phyloP scores from a whole-genome alignment of 2,888 invertebrate genomes.

The Scaptomyza cyrtandrae region DNA sequence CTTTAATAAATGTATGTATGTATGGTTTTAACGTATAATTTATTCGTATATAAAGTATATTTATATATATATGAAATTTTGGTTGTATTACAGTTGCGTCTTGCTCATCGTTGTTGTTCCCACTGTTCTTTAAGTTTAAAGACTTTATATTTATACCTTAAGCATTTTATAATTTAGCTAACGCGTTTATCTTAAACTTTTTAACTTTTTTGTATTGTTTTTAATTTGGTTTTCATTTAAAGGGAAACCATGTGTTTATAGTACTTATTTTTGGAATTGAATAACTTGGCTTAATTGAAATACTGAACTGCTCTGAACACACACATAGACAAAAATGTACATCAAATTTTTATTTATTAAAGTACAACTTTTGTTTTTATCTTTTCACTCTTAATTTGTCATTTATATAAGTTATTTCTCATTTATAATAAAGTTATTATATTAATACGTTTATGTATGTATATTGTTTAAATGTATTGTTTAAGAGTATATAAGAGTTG shows the following conservation, averaged over 20 bases:
- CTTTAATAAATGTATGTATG: slow-evolving; percentile 29
- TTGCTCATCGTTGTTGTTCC: slow-evolving; percentile 72
- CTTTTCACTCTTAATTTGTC: slow-evolving; percentile 60
- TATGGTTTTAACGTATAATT: slow-evolving; percentile 12
- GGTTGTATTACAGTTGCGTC: slow-evolving; percentile 69
- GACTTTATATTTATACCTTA: slow-evolving; percentile 33
- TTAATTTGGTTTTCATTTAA: slow-evolving; percentile 62
- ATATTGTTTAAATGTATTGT: slow-evolving; percentile 3
- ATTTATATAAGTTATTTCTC: slow-evolving; percentile 33
- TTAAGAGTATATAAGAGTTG: slow-evolving; percentile 34
- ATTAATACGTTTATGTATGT: slow-evolving; percentile 21
- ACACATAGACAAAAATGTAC: slow-evolving; percentile 58
- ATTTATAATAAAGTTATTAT: not conserved
- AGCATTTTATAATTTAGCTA: slow-evolving; percentile 47
- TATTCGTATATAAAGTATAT: slow-evolving; percentile 6
- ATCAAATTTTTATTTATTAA: slow-evolving; percentile 34
- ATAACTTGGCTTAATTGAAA: slow-evolving; percentile 77
- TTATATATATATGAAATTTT: slow-evolving; percentile 43
- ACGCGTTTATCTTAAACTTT: slow-evolving; percentile 14
- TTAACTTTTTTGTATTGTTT: slow-evolving; percentile 26
- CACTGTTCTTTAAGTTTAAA: slow-evolving; percentile 58
- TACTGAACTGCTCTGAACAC: slow-evolving; percentile 75
- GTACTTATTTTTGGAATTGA: slow-evolving; percentile 30
- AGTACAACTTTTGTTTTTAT: slow-evolving; percentile 31
- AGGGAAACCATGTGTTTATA: slow-evolving; percentile 66